These are phyloP conservation scores for Morpho helenor DNA, from an alignment of 2,888 invertebrate genomes.

Conservation along the genomic window DNA sequence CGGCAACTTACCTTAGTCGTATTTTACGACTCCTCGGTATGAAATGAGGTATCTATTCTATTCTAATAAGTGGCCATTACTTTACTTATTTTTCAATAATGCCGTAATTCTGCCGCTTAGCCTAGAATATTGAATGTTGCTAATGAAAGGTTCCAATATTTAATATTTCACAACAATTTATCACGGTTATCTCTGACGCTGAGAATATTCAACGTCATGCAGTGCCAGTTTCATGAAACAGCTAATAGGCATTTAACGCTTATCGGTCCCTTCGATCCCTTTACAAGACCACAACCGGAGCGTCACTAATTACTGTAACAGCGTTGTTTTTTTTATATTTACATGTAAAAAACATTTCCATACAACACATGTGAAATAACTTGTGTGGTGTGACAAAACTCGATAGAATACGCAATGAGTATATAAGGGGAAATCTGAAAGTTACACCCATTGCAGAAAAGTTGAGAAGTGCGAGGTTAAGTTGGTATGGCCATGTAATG, in stretches of 20 bases:
- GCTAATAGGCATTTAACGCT: constrained; percentile 10
- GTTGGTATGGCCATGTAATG: too few relatives aligned
- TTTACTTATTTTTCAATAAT: too few relatives aligned
- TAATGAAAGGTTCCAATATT: too few relatives aligned
- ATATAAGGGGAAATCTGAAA: too few relatives aligned
- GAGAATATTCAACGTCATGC: not conserved
- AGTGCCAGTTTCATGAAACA: not conserved
- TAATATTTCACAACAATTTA: not conserved
- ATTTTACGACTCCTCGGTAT: too few relatives aligned
- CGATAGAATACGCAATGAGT: not conserved
- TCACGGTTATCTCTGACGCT: not conserved
- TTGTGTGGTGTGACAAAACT: not conserved
- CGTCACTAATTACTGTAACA: constrained; percentile 10
- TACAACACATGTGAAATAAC: not conserved
- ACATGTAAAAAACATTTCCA: not conserved
- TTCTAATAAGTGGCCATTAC: too few relatives aligned
- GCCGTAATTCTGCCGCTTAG: too few relatives aligned
- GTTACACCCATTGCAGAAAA: too few relatives aligned
- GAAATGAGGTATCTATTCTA: too few relatives aligned
- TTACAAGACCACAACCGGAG: constrained; percentile 10
- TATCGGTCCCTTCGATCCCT: constrained; percentile 8
- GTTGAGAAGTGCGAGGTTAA: too few relatives aligned
- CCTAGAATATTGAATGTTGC: too few relatives aligned
- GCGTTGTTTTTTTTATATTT: not conserved
- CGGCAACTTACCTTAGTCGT: too few relatives aligned